Percentiles rank a stretch among this genome's conserved stretches.
Evolutionary conservation across 2,888 invertebrate genomes (phyloP).

Genomic region (Melolontha melolontha): DNA sequence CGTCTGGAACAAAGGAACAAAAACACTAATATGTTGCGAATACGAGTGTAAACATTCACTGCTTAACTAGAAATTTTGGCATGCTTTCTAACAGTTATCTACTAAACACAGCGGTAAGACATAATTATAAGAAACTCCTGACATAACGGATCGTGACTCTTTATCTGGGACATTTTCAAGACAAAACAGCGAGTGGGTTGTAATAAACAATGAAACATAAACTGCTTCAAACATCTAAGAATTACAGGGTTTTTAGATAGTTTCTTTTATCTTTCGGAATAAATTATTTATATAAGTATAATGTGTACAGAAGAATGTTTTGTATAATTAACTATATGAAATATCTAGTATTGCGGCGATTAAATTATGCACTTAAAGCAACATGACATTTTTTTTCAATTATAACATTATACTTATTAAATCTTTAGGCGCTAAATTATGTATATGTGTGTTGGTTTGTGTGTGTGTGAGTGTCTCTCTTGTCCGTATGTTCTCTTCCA

Average conservation of each 20-base stretch:
- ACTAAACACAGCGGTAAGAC: slow-evolving; percentile 5
- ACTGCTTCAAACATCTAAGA: slow-evolving; percentile 3
- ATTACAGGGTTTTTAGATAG: slow-evolving; percentile 8
- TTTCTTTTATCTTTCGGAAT: slow-evolving; percentile 21
- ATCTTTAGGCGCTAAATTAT: no score
- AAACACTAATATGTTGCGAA: slow-evolving; percentile 61
- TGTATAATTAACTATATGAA: no score
- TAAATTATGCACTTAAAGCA: no score
- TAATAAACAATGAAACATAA: slow-evolving; percentile 29
- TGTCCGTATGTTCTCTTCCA: no score
- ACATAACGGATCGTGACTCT: slow-evolving; percentile 7
- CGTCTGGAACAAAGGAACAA: slow-evolving; percentile 65
- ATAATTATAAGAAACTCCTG: slow-evolving; percentile 4
- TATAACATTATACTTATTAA: no score
- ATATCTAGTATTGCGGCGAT: no score
- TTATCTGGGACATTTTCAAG: slow-evolving; percentile 7
- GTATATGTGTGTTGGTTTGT: no score
- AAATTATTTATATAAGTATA: slow-evolving; percentile 1
- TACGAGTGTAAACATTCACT: slow-evolving; percentile 45
- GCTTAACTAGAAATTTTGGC: slow-evolving; percentile 26
- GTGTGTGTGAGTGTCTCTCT: no score
- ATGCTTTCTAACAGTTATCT: slow-evolving; percentile 13
- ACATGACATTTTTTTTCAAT: no score
- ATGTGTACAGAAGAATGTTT: not conserved
- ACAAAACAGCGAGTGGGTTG: slow-evolving; percentile 15